These are phyloP conservation scores for Oenanthe oenanthe DNA, from an alignment of 2,113 vertebrate species.

Conservation along the genomic window DNA sequence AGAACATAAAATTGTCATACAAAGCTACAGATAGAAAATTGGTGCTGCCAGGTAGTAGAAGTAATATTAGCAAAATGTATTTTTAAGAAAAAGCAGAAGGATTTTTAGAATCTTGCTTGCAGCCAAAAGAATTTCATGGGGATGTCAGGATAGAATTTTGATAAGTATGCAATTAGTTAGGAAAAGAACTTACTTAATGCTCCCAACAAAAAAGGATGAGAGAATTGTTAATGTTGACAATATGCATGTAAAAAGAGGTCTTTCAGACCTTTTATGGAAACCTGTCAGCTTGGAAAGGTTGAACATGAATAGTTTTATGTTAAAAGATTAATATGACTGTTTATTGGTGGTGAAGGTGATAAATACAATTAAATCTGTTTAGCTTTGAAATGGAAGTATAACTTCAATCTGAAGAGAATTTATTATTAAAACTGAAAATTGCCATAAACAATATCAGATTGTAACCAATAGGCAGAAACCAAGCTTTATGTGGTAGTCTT, in stretches of 20 bases:
- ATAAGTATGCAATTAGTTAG: background rate
- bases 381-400: background rate
- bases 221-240: background rate
- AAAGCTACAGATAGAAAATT: background rate
- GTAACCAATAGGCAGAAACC: background rate
- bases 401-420: background rate
- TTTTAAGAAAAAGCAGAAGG: background rate
- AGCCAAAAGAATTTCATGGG: background rate
- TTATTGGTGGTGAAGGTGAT: background rate
- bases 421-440: background rate
- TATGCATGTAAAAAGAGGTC: background rate
- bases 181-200: background rate
- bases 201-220: background rate
- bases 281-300: background rate
- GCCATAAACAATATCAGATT: background rate
- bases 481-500: background rate
- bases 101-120: background rate
- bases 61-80: background rate
- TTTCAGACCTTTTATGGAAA: background rate
- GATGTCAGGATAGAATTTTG: background rate
- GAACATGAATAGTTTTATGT: background rate
- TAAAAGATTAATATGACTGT: background rate
- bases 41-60: background rate
- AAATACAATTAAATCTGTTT: background rate
- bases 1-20: background rate